These are phyloP conservation scores for Pandemis heparana DNA, from an alignment of 2,888 invertebrate genomes.

Conservation along the genomic window DNA sequence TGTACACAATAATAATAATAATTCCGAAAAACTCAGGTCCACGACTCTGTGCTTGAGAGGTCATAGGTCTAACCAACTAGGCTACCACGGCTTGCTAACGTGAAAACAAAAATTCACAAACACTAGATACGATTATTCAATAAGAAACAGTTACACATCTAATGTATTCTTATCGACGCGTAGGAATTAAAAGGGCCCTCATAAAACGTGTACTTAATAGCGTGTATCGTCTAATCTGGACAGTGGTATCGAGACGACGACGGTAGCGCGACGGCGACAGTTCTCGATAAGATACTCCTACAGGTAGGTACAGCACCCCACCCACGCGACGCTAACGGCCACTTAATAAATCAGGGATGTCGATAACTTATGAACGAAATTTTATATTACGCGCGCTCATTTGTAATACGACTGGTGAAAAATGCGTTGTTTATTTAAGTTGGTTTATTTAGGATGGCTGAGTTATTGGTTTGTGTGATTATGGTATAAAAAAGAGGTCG, in stretches of 20 bases:
- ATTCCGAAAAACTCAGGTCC: no score
- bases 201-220: constrained; percentile 31
- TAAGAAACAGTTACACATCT: constrained; percentile 16
- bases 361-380: constrained; percentile 18
- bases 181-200: constrained; percentile 32
- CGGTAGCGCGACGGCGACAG: constrained; percentile 44
- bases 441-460: constrained; percentile 24
- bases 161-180: constrained; percentile 25
- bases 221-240: constrained; percentile 32
- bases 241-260: constrained; percentile 40
- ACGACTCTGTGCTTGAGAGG: no score
- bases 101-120: neutral
- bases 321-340: constrained; percentile 28
- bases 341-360: constrained; percentile 43
- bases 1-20: no score
- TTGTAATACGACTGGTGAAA: constrained; percentile 13
- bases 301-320: constrained; percentile 11
- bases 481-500: constrained; percentile 1
- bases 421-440: constrained; percentile 19
- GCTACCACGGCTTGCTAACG: neutral
- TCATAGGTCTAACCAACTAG: no score
- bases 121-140: neutral
- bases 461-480: constrained; percentile 22
- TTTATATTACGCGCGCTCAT: neutral
- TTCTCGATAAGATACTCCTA: constrained; percentile 41